Evolutionary conservation across 2,797 vertebrate species (phyloP), one percentile per base, ranked within the genome.

Genomic region (Tenualosa thibaudeaui): DNA sequence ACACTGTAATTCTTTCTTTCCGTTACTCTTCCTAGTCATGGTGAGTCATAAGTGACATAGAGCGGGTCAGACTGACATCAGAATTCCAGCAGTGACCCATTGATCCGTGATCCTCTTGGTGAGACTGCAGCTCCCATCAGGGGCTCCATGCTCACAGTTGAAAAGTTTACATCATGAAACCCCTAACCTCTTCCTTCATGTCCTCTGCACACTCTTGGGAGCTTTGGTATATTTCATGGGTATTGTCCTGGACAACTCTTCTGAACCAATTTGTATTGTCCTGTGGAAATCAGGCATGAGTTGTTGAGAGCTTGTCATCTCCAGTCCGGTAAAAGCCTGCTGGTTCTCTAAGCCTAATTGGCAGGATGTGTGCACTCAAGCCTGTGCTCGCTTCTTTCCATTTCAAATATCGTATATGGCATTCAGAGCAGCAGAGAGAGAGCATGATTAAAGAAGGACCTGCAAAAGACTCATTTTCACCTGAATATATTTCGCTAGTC

Each of bases 301-400:
- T 24, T 90, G 86, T 90, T 88, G 86, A 88, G 84, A 89, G 84
- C 86, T 85, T 88, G 88, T 89, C 68, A 83, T 87, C 86, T 54
- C 53, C 84, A 65, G 90, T 83, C 87, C 88, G 85, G 84, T 84
- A 91, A 92, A 91, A 86, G 88, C 81, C 88, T 89, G 87, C 89
- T 85, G 85, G 85, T 90, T 86, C 86, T 91, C 82, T 87, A 54
- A 86, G 85, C 88, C 85, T 91, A 91, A 92, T 91, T 91, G 90
- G 89, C 92, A 88, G 85, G 87, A 89, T 84, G 83, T 89, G 87
- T 84, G 88, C 88, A 85, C 85, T 89, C 86, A 84, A 85, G 82
- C 81, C 82, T 22, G 81, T 85, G 84, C 86, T 19, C 86, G 84
- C 31, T 24, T 15, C 17, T 82, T 86, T 89, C 84, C 82, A 81